phyloP scores from a whole-genome alignment of 2,113 vertebrate genomes.

The Corydoras sp. region DNA sequence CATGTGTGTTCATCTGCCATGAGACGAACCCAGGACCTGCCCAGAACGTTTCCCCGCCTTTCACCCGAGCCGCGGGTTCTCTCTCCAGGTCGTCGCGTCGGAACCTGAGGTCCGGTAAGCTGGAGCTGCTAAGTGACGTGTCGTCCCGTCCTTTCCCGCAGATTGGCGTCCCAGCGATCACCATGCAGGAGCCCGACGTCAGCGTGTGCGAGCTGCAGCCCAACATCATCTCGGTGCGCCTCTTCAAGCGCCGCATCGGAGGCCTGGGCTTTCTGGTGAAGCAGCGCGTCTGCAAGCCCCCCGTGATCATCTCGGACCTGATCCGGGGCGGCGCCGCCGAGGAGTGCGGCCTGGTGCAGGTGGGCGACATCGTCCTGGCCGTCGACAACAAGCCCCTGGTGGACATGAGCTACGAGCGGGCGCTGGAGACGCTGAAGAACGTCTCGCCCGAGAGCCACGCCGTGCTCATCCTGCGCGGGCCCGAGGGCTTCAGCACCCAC shows the following conservation, averaged over 20 bases:
- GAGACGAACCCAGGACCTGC: too few relatives aligned
- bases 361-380: slow-evolving; percentile 89
- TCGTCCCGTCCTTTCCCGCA: too few relatives aligned
- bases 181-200: slow-evolving; percentile 84
- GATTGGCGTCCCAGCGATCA: slow-evolving; percentile 13
- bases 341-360: slow-evolving; percentile 92
- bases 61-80: too few relatives aligned
- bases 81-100: too few relatives aligned
- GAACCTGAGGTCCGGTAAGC: too few relatives aligned
- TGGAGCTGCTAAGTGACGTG: too few relatives aligned
- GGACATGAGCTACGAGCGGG: slow-evolving; percentile 83
- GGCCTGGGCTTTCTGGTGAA: slow-evolving; percentile 95
- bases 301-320: slow-evolving; percentile 89
- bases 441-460: slow-evolving; percentile 85
- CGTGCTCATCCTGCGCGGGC: slow-evolving; percentile 89
- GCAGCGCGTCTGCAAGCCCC: slow-evolving; percentile 86
- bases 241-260: slow-evolving; percentile 91
- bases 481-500: slow-evolving; percentile 93
- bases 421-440: slow-evolving; percentile 85
- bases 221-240: slow-evolving; percentile 93
- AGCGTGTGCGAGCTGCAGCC: slow-evolving; percentile 93
- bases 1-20: too few relatives aligned
- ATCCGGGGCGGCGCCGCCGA: slow-evolving; percentile 90
- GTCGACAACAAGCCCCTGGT: slow-evolving; percentile 92
- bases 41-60: too few relatives aligned